Conservation (phyloP, 1,140 invertebrate genomes). For the Aphaenogaster floridana region DNA sequence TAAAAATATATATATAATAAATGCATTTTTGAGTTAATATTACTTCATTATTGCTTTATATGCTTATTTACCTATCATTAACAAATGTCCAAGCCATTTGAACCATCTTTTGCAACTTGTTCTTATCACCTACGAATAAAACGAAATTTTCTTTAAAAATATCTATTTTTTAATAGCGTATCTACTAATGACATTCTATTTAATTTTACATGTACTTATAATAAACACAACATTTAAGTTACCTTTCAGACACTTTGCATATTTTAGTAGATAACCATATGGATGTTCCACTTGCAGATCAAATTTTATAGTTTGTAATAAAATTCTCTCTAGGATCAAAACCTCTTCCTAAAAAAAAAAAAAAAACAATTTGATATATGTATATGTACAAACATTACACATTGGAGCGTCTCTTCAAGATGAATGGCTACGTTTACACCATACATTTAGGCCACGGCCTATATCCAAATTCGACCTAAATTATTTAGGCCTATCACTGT, state of each 20-base stretch:
- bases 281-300: constrained; percentile 99
- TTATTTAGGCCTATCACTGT: too few relatives aligned
- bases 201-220: constrained; percentile 12
- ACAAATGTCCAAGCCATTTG: constrained; percentile 99
- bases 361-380: constrained; percentile 67
- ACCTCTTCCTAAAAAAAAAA: constrained; percentile 93
- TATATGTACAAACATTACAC: background rate
- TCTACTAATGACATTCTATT: background rate
- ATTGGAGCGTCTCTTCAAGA: background rate
- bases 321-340: constrained; percentile 98
- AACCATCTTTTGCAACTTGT: constrained; percentile 98
- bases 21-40: background rate
- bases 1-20: background rate
- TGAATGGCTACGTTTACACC: background rate
- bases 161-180: background rate
- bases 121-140: constrained; percentile 92
- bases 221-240: constrained; percentile 59
- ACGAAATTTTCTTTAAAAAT: constrained; percentile 40
- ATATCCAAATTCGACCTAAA: too few relatives aligned
- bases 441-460: too few relatives aligned
- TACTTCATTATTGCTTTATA: background rate
- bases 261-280: constrained; percentile 97
- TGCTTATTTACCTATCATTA: constrained; percentile 94
- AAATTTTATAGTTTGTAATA: constrained; percentile 99
- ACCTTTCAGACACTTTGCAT: constrained; percentile 98